phyloP scores from a whole-genome alignment of 1,140 invertebrate genomes.

The Eueides isabella region DNA sequence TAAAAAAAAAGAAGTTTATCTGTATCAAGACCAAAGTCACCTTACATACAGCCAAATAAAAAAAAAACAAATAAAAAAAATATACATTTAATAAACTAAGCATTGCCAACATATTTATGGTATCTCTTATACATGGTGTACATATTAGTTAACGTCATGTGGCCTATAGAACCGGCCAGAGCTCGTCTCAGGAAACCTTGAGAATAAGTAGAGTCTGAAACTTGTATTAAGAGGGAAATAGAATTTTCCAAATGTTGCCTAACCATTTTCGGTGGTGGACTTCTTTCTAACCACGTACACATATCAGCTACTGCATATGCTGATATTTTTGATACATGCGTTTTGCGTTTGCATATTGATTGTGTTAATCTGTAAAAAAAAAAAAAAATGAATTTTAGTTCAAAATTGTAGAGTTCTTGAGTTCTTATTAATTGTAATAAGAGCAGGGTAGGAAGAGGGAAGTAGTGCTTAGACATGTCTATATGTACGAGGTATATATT shows the following conservation, averaged over 20 bases:
- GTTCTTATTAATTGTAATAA: not conserved
- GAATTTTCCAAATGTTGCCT: conserved; percentile 71
- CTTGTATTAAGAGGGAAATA: conserved; percentile 62
- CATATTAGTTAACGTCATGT: conserved; percentile 67
- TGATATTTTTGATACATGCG: conserved; percentile 65
- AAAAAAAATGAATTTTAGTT: not conserved
- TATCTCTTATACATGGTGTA: conserved; percentile 73
- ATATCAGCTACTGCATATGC: conserved; percentile 69
- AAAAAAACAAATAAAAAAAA: not conserved
- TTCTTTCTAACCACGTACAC: conserved; percentile 55
- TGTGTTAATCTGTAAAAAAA: conserved; percentile 67
- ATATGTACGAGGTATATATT: too few relatives aligned
- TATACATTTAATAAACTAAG: conserved; percentile 39
- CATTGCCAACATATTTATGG: conserved; percentile 75
- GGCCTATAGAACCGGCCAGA: conserved; percentile 55
- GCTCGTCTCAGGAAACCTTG: conserved; percentile 65
- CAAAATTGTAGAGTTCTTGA: not conserved
- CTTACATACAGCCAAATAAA: too few relatives aligned
- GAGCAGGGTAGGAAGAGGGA: too few relatives aligned
- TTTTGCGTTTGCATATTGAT: conserved; percentile 67
- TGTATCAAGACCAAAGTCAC: too few relatives aligned
- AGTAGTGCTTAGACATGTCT: too few relatives aligned
- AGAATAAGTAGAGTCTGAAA: conserved; percentile 57
- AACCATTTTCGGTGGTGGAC: conserved; percentile 54
- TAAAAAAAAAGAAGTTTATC: too few relatives aligned